Conservation (phyloP, 2,113 vertebrate genomes). For the Girardinichthys multiradiatus region DNA sequence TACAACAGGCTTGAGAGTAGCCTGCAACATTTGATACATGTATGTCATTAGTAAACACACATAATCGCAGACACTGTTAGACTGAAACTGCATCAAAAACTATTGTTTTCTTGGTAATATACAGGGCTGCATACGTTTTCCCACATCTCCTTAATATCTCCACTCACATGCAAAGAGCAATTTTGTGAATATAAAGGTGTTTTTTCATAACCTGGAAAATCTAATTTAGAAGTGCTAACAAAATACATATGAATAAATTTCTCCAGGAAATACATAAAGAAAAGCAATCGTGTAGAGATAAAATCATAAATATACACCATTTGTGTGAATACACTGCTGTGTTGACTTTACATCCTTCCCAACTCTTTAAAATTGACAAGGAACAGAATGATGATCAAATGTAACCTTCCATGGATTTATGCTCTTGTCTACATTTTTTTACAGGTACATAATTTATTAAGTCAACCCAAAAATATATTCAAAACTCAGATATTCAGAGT, state of each 20-base stretch:
- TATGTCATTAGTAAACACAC: too few relatives aligned
- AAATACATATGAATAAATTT: too few relatives aligned
- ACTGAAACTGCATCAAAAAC: slow-evolving; percentile 63
- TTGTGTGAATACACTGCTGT: background rate
- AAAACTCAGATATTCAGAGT: too few relatives aligned
- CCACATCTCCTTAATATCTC: background rate
- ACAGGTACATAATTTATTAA: background rate
- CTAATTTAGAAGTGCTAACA: too few relatives aligned
- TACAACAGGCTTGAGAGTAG: slow-evolving; percentile 45
- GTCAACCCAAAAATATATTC: background rate
- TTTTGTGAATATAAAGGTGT: too few relatives aligned
- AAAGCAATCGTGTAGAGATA: too few relatives aligned
- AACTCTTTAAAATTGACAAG: background rate
- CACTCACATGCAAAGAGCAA: too few relatives aligned
- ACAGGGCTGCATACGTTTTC: slow-evolving; percentile 36
- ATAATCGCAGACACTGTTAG: too few relatives aligned
- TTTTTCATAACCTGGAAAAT: too few relatives aligned
- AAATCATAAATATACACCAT: background rate
- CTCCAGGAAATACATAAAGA: slow-evolving; percentile 15
- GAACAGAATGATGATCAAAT: too few relatives aligned
- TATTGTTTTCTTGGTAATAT: slow-evolving; percentile 44
- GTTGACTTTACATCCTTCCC: background rate
- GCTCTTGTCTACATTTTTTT: background rate
- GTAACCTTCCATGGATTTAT: too few relatives aligned
- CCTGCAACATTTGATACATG: slow-evolving; percentile 50